Percentiles rank a stretch among this genome's conserved stretches.
These are phyloP conservation scores for Prionailurus bengalensis DNA, from an alignment of 2,113 vertebrate genomes.

Conservation along the genomic window DNA sequence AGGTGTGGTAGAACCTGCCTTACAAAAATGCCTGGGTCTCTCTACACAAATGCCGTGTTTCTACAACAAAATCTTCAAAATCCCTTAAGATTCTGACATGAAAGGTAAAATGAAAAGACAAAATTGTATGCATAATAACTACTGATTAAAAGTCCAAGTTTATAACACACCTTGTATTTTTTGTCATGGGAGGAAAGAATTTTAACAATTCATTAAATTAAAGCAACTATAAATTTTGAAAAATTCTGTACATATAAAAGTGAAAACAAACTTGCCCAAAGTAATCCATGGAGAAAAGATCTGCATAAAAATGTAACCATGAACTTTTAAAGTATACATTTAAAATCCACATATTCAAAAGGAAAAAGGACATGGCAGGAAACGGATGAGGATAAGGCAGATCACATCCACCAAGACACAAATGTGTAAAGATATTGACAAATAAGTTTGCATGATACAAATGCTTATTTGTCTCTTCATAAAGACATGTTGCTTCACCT, in stretches of 20 bases:
- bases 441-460: not conserved
- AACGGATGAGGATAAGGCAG: not conserved
- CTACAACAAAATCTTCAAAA: not conserved
- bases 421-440: not conserved
- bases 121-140: not conserved
- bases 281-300: not conserved
- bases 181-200: not conserved
- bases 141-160: not conserved
- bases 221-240: not conserved
- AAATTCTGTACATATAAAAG: not conserved
- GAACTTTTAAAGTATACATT: not conserved
- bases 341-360: not conserved
- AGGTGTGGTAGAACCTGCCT: not conserved
- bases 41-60: not conserved
- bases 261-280: not conserved
- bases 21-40: not conserved
- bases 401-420: not conserved
- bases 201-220: not conserved
- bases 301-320: not conserved
- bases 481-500: not conserved
- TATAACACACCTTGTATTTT: not conserved
- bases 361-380: not conserved
- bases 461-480: not conserved
- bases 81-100: not conserved
- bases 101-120: not conserved